These are phyloP conservation scores for Branchinecta sandiegonensis DNA, from an alignment of 2,888 invertebrate species.

Conservation along the genomic window DNA sequence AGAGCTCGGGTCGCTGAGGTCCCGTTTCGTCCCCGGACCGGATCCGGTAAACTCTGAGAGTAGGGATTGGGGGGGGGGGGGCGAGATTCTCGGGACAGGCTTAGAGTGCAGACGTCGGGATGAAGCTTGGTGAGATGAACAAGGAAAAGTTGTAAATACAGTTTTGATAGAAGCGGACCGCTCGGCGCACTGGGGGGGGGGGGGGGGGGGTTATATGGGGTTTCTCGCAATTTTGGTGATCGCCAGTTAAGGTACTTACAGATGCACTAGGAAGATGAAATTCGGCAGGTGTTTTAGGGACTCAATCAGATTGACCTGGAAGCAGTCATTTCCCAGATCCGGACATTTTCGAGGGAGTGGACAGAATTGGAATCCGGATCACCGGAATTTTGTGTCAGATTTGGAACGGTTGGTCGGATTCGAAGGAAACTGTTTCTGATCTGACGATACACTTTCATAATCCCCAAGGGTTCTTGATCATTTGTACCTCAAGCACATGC, in stretches of 20 bases:
- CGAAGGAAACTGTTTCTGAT: no score
- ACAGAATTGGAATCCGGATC: no score
- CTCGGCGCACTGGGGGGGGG: no score
- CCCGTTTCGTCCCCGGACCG: background rate
- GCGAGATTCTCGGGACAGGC: no score
- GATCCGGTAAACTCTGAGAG: background rate
- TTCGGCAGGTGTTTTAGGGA: background rate
- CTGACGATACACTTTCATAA: no score
- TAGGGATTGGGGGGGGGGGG: background rate
- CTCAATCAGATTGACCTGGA: background rate
- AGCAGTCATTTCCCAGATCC: background rate
- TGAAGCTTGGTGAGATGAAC: background rate
- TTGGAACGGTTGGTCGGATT: no score
- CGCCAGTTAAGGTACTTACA: background rate
- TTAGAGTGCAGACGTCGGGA: background rate
- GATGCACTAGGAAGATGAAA: background rate
- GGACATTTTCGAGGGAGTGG: constrained; percentile 14
- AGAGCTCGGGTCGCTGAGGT: background rate
- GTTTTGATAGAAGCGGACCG: background rate
- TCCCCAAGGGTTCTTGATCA: no score
- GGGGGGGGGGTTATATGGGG: background rate
- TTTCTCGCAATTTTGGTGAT: background rate
- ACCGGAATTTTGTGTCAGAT: no score
- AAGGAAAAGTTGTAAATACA: constrained; percentile 1
- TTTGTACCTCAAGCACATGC: no score